Percentiles rank a stretch among this genome's conserved stretches.
Conservation (phyloP, 2,797 vertebrate genomes). For the Epinephelus coioides region DNA sequence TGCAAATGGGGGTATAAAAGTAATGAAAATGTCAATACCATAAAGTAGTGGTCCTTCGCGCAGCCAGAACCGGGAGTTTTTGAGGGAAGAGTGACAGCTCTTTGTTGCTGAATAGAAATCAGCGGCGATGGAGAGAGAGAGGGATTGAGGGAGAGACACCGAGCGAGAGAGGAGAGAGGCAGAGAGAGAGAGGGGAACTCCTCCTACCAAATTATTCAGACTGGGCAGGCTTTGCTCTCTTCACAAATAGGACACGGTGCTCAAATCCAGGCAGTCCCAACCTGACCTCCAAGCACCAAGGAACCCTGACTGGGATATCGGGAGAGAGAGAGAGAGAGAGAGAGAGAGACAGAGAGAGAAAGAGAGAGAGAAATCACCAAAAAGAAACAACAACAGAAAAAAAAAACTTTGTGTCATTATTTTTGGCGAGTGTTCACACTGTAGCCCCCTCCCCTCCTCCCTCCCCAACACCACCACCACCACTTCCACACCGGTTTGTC, state of each 20-base stretch:
- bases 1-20: constrained; percentile 64
- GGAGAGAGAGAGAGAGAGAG: constrained; percentile 52
- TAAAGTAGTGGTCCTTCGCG: constrained; percentile 83
- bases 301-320: constrained; percentile 88
- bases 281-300: constrained; percentile 92
- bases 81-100: constrained; percentile 95
- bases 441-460: constrained; percentile 48
- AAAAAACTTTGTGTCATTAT: constrained; percentile 78
- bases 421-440: constrained; percentile 60
- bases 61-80: constrained; percentile 86
- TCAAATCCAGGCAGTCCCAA: constrained; percentile 93
- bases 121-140: constrained; percentile 87
- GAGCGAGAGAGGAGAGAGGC: constrained; percentile 63
- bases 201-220: constrained; percentile 98
- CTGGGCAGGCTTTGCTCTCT: constrained; percentile 96
- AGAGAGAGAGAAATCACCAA: constrained; percentile 69
- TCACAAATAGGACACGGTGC: constrained; percentile 97
- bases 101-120: constrained; percentile 98
- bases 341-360: constrained; percentile 18
- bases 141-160: constrained; percentile 63
- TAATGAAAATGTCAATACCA: constrained; percentile 79
- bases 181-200: constrained; percentile 88
- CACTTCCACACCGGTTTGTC: constrained; percentile 75
- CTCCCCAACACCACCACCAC: constrained; percentile 28
- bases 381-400: constrained; percentile 61